phyloP scores from a whole-genome alignment of 2,888 invertebrate genomes.

The Caenorhabditis doughertyi region DNA sequence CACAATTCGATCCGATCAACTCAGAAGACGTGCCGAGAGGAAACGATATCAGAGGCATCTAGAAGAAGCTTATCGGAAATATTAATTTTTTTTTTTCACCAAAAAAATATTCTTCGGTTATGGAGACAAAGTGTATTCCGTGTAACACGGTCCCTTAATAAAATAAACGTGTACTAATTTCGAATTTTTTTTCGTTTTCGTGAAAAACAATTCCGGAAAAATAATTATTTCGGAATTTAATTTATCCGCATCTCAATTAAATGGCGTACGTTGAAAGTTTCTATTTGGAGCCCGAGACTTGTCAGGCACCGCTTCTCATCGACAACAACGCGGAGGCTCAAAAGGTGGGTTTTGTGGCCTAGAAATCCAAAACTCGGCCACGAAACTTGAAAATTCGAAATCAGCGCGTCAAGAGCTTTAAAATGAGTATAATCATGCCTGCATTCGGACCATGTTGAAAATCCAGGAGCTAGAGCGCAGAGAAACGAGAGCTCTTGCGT shows the following conservation, averaged over 20 bases:
- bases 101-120: slow-evolving; percentile 38
- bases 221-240: not conserved
- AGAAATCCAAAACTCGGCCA: no score
- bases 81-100: not conserved
- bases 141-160: slow-evolving; percentile 44
- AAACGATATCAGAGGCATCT: slow-evolving; percentile 29
- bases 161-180: not conserved
- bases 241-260: slow-evolving; percentile 11
- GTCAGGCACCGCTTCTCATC: not conserved
- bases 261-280: slow-evolving; percentile 50
- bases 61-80: slow-evolving; percentile 33
- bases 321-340: not conserved
- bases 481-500: no score
- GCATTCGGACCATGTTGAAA: no score
- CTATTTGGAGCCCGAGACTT: slow-evolving; percentile 34
- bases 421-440: no score
- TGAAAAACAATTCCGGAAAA: not conserved
- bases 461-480: no score
- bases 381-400: no score
- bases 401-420: no score
- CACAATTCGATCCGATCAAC: slow-evolving; percentile 40
- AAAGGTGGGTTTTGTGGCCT: no score
- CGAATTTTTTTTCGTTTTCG: not conserved
- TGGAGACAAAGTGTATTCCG: slow-evolving; percentile 59
- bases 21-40: slow-evolving; percentile 44